Base-by-base conservation (phyloP, 2,888 invertebrate genomes). In the Selenia dentaria region DNA sequence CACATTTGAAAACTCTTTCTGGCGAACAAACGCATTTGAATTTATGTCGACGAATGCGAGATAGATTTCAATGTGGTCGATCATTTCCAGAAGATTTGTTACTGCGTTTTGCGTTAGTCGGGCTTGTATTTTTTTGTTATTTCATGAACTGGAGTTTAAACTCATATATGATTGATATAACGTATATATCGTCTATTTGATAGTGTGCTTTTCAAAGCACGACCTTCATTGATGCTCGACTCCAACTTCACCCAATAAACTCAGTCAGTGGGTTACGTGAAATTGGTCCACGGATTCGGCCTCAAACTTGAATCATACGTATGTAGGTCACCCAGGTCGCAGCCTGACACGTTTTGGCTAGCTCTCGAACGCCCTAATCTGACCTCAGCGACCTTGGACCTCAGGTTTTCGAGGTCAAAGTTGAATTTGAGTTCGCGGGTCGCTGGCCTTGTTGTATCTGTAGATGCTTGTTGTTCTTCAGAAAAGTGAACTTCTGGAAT, bases 331-430 rank as follows among this genome's bases (percentile, higher is more conserved):
- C 44, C 67, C 59, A 73, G 66, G 74, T 67, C 70, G 73, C 50
- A 53, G 67, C 59, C 66, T 64, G 71, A 64, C 74, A 73, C 72
- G 67, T 79, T 83, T 83, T 83, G 77, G 71, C 78, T 76, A 77
- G 69, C 72, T 73, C 70, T 71, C 66, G 70, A 74, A 67, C 70
- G 67, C 79, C 78, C 82, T 75, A 75, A 77, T 74, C 69, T 75
- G 80, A 83, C 82, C 83, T 70, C 69, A 32, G 60, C 57, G 77
- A 78, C 84, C 85, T 83, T 82, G 83, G 59, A 60, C 64, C 66
- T 61, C 65, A 68, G 67, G 70, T 69, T 71, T 69, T 67, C 59
- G 71, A 67, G 79, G 80, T 78, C 77, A 71, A 62, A 70, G 71
- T 77, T 40, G 35, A 35, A 46, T 68, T 57, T 39, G 46, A 38